A percentile compares a stretch with the other conserved stretches of the same genome.
phyloP scores from a whole-genome alignment of 2,888 invertebrate genomes.

The Troilus luridus region DNA sequence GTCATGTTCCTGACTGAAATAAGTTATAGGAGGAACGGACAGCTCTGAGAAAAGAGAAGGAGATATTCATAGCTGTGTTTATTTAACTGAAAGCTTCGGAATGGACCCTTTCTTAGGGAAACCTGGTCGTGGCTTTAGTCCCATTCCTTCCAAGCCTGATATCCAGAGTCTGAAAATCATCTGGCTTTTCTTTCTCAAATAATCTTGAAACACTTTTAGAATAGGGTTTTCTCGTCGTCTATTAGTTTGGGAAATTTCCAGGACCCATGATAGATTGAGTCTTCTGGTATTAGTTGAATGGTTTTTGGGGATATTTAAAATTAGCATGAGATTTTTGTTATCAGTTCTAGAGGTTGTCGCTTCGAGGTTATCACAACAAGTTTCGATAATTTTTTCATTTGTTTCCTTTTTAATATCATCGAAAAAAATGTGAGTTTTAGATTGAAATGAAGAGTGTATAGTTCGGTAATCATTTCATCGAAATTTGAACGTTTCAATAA shows the following conservation, averaged over 20 bases:
- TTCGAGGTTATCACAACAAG: too few relatives aligned
- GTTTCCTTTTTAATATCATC: too few relatives aligned
- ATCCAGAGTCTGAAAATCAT: neutral
- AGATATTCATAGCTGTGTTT: slow-evolving; percentile 39
- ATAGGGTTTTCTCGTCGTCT: neutral
- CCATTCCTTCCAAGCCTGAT: neutral
- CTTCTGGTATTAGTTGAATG: neutral
- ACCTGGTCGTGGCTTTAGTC: neutral
- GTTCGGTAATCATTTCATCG: too few relatives aligned
- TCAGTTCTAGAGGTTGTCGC: too few relatives aligned
- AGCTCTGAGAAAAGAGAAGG: neutral
- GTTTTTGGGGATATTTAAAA: neutral
- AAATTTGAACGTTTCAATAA: too few relatives aligned
- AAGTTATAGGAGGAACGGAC: neutral
- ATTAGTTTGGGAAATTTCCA: neutral
- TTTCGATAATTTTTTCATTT: too few relatives aligned
- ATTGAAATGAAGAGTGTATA: too few relatives aligned
- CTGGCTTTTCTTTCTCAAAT: neutral
- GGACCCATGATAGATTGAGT: neutral
- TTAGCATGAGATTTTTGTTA: neutral
- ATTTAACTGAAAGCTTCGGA: slow-evolving; percentile 43
- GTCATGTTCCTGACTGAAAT: neutral
- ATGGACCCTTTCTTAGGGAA: neutral
- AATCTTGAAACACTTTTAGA: neutral
- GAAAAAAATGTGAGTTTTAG: too few relatives aligned